Conservation (phyloP, 2,113 vertebrate species). For the Psammodynastes pulverulentus region DNA sequence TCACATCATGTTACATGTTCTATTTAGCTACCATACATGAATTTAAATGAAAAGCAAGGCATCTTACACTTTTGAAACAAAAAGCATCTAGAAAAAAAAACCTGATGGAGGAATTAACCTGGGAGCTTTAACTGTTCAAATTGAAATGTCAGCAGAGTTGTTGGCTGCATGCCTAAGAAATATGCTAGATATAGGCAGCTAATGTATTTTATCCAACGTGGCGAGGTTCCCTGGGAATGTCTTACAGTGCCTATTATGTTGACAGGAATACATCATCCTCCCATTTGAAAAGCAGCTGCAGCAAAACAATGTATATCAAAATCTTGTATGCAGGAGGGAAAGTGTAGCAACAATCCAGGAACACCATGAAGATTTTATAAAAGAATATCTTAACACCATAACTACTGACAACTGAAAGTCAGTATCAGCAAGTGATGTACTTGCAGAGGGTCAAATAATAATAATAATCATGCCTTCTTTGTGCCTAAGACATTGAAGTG, state of each 20-base stretch:
- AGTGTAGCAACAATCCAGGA: not conserved
- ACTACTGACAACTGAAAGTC: not conserved
- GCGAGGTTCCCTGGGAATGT: not conserved
- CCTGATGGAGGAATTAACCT: not conserved
- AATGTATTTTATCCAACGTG: conserved; percentile 4
- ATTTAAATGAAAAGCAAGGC: not conserved
- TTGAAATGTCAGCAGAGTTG: not conserved
- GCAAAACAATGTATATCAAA: conserved; percentile 11
- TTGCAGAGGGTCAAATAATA: no score
- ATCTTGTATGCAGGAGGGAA: not conserved
- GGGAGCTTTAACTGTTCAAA: not conserved
- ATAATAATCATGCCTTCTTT: not conserved
- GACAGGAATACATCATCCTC: not conserved
- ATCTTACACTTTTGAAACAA: conserved; percentile 7
- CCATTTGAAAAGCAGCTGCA: not conserved
- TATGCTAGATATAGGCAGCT: not conserved
- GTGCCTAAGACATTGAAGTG: not conserved
- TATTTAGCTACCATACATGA: not conserved
- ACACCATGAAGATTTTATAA: not conserved
- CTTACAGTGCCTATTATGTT: conserved; percentile 2
- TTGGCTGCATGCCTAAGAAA: not conserved
- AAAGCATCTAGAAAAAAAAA: not conserved
- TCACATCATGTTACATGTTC: not conserved
- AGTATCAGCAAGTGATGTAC: not conserved
- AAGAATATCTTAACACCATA: not conserved